Base-by-base conservation (phyloP, 2,888 invertebrate genomes). In the Nomada flava region DNA sequence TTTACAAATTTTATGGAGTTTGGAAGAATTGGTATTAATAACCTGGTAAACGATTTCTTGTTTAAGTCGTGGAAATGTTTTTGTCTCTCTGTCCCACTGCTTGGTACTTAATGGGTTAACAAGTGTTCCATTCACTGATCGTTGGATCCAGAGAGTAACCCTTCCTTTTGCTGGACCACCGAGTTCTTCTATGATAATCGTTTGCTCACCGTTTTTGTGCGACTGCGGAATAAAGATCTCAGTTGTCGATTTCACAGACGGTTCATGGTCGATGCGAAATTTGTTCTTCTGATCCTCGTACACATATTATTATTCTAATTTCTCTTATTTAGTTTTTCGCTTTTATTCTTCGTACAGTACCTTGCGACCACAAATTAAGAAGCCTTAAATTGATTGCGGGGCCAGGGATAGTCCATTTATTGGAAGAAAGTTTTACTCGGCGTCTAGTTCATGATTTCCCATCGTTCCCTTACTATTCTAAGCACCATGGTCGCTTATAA, bases 41-140 rank as follows among this genome's bases (percentile, higher is more conserved):
- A 36, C 7, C 36, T 36, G 36, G 7, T 1, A 36, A 36, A 36
- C 36, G 36, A 36, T 7, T 36, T 36, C 36, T 36, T 36, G 36
- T 36, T 36, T 36, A 7, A 36, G 36, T 36, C 36, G 36, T 1
- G 36, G 36, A 9, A 36, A 36, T 36, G 36, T 36, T 36, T 36
- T 36, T 36, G 36, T 36, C 36, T 5, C 36, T 36, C 36, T 36
- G 36, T 36, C 9, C 5, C 36, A 36, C 36, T 36, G 36, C 36
- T 36, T 36, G 7, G 36, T 36, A 36, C 36, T 36, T 36, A 36
- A 36, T 7, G 36, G 36, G 36, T 7, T 36, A 36, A 68, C 78
- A 70, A 76, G 36, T 57, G 26, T 20, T 23, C 64, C 75, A 53
- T 79, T 79, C 75, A 75, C 55, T 15, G 42, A 59, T 55, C 26